Evolutionary conservation across 2,113 vertebrate genomes (phyloP).

Genomic region (Pontoporia blainvillei): DNA sequence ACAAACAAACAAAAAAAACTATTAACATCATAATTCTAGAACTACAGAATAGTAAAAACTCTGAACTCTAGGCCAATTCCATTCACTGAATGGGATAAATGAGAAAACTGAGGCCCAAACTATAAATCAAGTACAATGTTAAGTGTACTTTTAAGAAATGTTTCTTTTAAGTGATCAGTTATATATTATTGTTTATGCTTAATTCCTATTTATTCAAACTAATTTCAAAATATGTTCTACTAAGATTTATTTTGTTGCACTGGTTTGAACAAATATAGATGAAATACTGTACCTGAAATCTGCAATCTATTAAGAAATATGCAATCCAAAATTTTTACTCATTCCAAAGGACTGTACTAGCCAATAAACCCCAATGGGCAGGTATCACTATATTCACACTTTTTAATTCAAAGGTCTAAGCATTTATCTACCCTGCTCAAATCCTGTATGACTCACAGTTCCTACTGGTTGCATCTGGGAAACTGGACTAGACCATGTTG

Average conservation of each 20-base stretch:
- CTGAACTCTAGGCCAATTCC: background rate
- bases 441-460: background rate
- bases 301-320: background rate
- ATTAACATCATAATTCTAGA: background rate
- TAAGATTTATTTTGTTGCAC: background rate
- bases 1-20: background rate
- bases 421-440: background rate
- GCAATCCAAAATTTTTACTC: background rate
- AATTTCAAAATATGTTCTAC: background rate
- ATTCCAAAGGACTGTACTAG: background rate
- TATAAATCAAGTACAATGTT: background rate
- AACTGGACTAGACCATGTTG: background rate
- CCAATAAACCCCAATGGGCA: background rate
- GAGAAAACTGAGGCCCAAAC: background rate
- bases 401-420: background rate
- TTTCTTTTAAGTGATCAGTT: background rate
- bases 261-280: background rate
- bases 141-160: background rate
- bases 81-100: background rate
- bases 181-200: background rate
- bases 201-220: background rate
- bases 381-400: background rate
- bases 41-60: background rate
- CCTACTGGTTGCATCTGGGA: background rate
- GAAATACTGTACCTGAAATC: background rate